Evolutionary conservation across 2,888 invertebrate genomes (phyloP).

Genomic region (Leuctra nigra): DNA sequence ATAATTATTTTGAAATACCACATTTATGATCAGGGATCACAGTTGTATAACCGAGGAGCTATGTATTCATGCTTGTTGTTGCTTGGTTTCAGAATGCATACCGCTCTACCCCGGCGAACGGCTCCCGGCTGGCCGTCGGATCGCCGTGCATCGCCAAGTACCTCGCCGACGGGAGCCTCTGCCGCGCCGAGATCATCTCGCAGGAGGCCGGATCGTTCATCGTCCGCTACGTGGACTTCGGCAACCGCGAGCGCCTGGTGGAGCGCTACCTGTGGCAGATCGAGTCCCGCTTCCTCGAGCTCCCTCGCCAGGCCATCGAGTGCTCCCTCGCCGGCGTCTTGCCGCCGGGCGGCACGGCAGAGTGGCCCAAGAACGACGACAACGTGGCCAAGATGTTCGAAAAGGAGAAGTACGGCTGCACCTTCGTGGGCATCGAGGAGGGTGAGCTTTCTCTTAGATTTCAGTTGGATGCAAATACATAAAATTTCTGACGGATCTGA

Average conservation of each 20-base stretch:
- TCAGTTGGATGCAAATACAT: too few relatives aligned
- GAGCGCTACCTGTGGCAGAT: slow-evolving; percentile 60
- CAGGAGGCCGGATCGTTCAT: slow-evolving; percentile 46
- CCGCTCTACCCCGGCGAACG: too few relatives aligned
- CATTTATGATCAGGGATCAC: too few relatives aligned
- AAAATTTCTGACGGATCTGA: too few relatives aligned
- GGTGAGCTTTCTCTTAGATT: too few relatives aligned
- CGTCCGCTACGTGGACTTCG: slow-evolving; percentile 67
- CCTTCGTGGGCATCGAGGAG: slow-evolving; percentile 45
- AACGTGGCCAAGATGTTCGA: slow-evolving; percentile 55
- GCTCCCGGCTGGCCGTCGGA: slow-evolving; percentile 33
- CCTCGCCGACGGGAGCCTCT: slow-evolving; percentile 61
- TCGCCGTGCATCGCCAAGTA: slow-evolving; percentile 60
- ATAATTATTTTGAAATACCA: too few relatives aligned
- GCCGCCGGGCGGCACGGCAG: slow-evolving; percentile 44
- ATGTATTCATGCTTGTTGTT: too few relatives aligned
- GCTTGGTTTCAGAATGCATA: too few relatives aligned
- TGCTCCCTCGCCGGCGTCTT: slow-evolving; percentile 58
- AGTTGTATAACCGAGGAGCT: too few relatives aligned
- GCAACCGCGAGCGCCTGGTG: slow-evolving; percentile 59
- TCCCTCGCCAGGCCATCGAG: slow-evolving; percentile 63
- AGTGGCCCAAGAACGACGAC: slow-evolving; percentile 48
- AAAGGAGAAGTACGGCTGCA: slow-evolving; percentile 51
- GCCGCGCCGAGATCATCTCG: slow-evolving; percentile 54
- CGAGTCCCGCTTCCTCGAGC: slow-evolving; percentile 54